These are phyloP conservation scores for Apis florea DNA, from an alignment of 1,140 invertebrate genomes.

Conservation along the genomic window DNA sequence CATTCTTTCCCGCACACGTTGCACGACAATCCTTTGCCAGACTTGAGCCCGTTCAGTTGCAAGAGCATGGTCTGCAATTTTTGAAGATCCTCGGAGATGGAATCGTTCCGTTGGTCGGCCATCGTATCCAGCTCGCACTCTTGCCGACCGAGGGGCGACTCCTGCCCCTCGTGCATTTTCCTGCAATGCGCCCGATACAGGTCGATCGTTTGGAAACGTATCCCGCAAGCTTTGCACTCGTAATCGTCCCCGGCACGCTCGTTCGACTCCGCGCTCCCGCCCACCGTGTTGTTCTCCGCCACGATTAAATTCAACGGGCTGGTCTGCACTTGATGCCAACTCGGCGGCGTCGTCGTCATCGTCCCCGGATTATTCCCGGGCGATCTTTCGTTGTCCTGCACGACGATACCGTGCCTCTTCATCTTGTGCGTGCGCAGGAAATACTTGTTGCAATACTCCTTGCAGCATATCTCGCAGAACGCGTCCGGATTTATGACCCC, in stretches of 20 bases:
- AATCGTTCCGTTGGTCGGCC: slow-evolving; percentile 78
- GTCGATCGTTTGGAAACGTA: slow-evolving; percentile 81
- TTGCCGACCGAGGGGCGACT: slow-evolving; percentile 62
- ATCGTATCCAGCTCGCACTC: slow-evolving; percentile 63
- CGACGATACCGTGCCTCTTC: slow-evolving; percentile 87
- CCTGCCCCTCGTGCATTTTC: slow-evolving; percentile 75
- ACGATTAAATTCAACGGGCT: slow-evolving; percentile 85
- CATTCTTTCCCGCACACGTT: slow-evolving; percentile 83
- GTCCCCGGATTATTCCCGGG: slow-evolving; percentile 74
- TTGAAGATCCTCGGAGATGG: slow-evolving; percentile 89
- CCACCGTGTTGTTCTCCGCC: slow-evolving; percentile 73
- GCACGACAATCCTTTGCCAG: slow-evolving; percentile 81
- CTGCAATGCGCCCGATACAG: slow-evolving; percentile 80
- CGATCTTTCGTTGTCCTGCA: slow-evolving; percentile 81
- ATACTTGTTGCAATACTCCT: slow-evolving; percentile 97
- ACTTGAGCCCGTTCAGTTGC: slow-evolving; percentile 90
- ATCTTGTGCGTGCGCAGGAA: slow-evolving; percentile 95
- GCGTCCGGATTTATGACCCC: slow-evolving; percentile 93
- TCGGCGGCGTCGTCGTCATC: slow-evolving; percentile 72
- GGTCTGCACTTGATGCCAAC: slow-evolving; percentile 82
- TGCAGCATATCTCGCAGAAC: slow-evolving; percentile 96
- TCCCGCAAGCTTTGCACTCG: slow-evolving; percentile 81
- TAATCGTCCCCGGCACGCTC: slow-evolving; percentile 75
- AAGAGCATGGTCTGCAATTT: slow-evolving; percentile 95
- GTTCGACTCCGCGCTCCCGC: slow-evolving; percentile 67